These are phyloP conservation scores for Zosterops japonicus DNA, from an alignment of 2,113 vertebrate species.

Conservation along the genomic window DNA sequence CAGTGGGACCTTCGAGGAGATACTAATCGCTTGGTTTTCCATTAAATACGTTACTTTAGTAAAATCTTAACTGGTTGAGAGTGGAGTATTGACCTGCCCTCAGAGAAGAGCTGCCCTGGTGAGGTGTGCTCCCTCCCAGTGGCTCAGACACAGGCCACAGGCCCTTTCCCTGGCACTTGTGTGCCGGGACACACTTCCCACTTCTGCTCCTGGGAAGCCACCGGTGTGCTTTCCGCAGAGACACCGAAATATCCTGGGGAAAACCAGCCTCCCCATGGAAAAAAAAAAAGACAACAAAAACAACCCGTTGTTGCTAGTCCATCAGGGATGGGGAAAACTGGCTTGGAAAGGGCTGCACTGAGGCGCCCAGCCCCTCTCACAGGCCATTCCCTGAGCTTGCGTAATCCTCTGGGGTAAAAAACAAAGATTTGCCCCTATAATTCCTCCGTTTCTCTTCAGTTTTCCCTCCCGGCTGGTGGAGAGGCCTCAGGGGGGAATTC, in stretches of 20 bases:
- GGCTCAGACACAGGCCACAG: background rate
- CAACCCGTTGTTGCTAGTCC: background rate
- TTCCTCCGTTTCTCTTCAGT: no score
- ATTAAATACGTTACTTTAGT: background rate
- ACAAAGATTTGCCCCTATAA: fast-evolving
- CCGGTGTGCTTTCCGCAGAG: background rate
- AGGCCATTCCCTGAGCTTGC: background rate
- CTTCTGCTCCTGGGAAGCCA: background rate
- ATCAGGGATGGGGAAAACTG: background rate
- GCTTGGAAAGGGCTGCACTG: background rate
- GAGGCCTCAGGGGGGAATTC: background rate
- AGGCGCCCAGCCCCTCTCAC: background rate
- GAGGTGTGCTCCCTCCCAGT: fast-evolving
- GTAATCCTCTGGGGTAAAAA: background rate
- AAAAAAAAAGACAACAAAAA: background rate
- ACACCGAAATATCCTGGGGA: background rate
- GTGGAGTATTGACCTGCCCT: background rate
- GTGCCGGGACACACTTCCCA: background rate
- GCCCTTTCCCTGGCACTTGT: no score
- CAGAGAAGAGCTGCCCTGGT: background rate
- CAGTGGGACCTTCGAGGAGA: background rate
- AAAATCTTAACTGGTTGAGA: background rate
- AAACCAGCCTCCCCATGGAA: background rate
- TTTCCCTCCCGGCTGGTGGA: background rate
- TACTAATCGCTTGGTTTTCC: background rate